Conservation (phyloP, 2,113 vertebrate species). For the Rhadina sibilatrix region DNA sequence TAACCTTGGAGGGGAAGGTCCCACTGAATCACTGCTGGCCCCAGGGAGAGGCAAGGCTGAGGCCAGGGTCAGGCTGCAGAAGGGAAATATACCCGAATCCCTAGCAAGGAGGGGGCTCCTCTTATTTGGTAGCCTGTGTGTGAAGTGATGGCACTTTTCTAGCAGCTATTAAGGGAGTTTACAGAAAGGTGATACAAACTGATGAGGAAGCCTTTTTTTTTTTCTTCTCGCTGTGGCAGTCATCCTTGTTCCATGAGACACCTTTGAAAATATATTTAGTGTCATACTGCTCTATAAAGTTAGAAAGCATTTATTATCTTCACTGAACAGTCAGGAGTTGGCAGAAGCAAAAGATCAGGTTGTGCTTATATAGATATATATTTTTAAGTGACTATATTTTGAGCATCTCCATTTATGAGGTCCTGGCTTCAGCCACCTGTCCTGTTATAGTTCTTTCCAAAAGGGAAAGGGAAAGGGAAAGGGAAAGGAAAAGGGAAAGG, state of each 20-base stretch:
- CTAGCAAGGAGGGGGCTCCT: background rate
- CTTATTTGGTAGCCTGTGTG: background rate
- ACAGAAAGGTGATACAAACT: background rate
- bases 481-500: background rate
- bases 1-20: background rate
- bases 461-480: background rate
- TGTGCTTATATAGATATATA: background rate
- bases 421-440: background rate
- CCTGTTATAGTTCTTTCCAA: background rate
- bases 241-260: background rate
- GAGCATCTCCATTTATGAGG: background rate
- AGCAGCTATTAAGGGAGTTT: background rate
- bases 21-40: background rate
- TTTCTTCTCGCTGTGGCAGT: background rate
- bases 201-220: background rate
- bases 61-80: background rate
- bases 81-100: background rate
- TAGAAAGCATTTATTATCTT: constrained; percentile 11
- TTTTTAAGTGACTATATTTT: background rate
- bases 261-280: constrained; percentile 15
- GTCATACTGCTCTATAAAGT: background rate
- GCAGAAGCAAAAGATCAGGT: background rate
- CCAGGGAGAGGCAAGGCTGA: background rate
- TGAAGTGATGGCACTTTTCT: background rate
- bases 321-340: background rate